Evolutionary conservation across 2,113 vertebrate species (phyloP).

Genomic region (Callaeas wilsoni): DNA sequence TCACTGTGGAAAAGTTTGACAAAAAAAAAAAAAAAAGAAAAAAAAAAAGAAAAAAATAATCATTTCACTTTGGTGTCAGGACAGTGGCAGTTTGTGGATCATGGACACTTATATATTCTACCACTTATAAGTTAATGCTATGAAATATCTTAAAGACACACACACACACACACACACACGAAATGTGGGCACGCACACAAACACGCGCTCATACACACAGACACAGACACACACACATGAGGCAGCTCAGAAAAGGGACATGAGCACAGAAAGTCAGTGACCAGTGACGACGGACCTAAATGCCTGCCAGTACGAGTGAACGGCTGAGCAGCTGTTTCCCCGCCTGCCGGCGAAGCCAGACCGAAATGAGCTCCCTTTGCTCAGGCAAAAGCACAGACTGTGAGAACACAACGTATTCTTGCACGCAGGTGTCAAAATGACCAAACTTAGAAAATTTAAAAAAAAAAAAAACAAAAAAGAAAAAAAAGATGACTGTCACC

Average conservation of each 20-base stretch:
- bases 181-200: slow-evolving; percentile 27
- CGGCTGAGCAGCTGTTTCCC: slow-evolving; percentile 66
- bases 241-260: slow-evolving; percentile 61
- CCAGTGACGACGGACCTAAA: slow-evolving; percentile 69
- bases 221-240: slow-evolving; percentile 32
- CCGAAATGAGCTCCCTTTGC: slow-evolving; percentile 66
- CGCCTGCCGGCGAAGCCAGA: slow-evolving; percentile 61
- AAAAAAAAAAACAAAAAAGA: not conserved
- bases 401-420: slow-evolving; percentile 44
- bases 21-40: not conserved
- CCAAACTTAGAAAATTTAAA: slow-evolving; percentile 22
- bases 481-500: not conserved
- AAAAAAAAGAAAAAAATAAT: not conserved
- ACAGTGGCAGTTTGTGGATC: slow-evolving; percentile 67
- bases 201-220: not conserved
- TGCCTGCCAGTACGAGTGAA: slow-evolving; percentile 69
- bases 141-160: slow-evolving; percentile 60
- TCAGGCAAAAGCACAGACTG: slow-evolving; percentile 73
- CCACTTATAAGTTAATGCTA: slow-evolving; percentile 66
- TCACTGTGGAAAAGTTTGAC: slow-evolving; percentile 44
- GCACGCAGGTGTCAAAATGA: slow-evolving; percentile 50
- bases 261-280: slow-evolving; percentile 64
- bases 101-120: slow-evolving; percentile 62
- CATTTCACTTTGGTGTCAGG: slow-evolving; percentile 67
- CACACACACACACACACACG: not conserved